Evolutionary conservation across 2,113 vertebrate genomes (phyloP).

Genomic region (Caretta caretta): DNA sequence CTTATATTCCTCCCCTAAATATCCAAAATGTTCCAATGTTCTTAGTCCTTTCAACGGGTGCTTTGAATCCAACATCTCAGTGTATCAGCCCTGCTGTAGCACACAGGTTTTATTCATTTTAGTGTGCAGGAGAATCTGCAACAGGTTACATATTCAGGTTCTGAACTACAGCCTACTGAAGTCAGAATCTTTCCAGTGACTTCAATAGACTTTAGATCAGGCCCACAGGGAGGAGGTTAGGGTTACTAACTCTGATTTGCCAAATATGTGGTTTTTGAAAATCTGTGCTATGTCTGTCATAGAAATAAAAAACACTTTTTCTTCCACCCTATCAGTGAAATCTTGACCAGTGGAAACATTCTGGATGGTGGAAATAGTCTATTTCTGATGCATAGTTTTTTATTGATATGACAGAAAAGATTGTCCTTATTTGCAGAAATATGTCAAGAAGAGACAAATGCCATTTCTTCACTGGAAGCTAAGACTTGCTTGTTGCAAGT

Average conservation of each 20-base stretch:
- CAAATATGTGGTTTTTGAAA: background rate
- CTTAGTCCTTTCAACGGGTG: background rate
- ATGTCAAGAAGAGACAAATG: background rate
- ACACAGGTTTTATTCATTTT: background rate
- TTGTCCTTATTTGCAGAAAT: background rate
- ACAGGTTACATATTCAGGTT: background rate
- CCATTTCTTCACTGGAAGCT: background rate
- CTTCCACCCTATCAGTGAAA: too few species aligned
- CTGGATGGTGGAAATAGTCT: too few species aligned
- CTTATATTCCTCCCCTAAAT: background rate
- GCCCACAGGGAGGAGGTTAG: background rate
- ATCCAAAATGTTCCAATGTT: background rate
- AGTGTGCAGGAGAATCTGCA: background rate
- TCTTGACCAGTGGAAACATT: too few species aligned
- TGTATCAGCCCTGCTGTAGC: background rate
- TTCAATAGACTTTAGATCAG: background rate
- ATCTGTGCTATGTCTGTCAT: background rate
- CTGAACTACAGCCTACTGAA: background rate
- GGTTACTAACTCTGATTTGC: background rate
- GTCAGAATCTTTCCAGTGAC: background rate
- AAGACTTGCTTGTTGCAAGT: background rate
- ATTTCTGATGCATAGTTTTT: too few species aligned
- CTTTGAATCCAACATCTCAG: background rate
- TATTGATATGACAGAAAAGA: too few species aligned
- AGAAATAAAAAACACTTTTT: background rate